Base-by-base conservation (phyloP, 2,113 vertebrate species). In the Erinaceus europaeus region DNA sequence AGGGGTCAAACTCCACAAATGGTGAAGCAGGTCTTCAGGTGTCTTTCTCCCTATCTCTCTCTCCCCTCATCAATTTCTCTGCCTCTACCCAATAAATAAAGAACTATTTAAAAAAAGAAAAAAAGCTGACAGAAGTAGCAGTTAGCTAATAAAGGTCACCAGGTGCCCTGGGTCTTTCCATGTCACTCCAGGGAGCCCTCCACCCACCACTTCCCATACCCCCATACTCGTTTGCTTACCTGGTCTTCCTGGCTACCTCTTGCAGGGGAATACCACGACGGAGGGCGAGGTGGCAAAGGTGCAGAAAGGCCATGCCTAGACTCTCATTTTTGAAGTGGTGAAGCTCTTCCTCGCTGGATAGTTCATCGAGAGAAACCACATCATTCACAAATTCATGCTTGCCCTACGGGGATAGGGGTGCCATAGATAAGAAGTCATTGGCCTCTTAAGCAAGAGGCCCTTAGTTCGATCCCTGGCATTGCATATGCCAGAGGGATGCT, bases 271-370 rank as follows among this genome's bases (percentile, higher is more conserved):
- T 18, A 2, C 95, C 95, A 0, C 88, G 97, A 10, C 78, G 80
- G 32, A 99, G 73, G 18, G 98, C 97, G 0, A 97, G 95, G 86
- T 99, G 98, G 1, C 97, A 98, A 0, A 99, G 97, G 55, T 99
- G 98, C 3, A 99, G 97, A 29, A 99, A 98, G 0, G 99, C 98
- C 98, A 99, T 98, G 10, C 99, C 99, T 90, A 99, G 55, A 57
- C 98, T 98, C 77, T 99, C 99, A 0, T 98, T 99, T 95, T 98
- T 98, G 88, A 98, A 98, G 62, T 95, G 94, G 92, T 97, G 97
- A 3, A 97, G 80, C 59, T 98, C 98, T n/a, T 97, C 97, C 1
- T 98, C 98, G 0, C 90, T 96, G 0, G 88, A 88, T 0, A 98
- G 57, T 0, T 98, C 98, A 72, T 96, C 96, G 94, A 99, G 94